Evolutionary conservation across 2,888 invertebrate species (phyloP), one percentile per base, ranked within the genome.

Genomic region (Polydrusus pterygomalis): DNA sequence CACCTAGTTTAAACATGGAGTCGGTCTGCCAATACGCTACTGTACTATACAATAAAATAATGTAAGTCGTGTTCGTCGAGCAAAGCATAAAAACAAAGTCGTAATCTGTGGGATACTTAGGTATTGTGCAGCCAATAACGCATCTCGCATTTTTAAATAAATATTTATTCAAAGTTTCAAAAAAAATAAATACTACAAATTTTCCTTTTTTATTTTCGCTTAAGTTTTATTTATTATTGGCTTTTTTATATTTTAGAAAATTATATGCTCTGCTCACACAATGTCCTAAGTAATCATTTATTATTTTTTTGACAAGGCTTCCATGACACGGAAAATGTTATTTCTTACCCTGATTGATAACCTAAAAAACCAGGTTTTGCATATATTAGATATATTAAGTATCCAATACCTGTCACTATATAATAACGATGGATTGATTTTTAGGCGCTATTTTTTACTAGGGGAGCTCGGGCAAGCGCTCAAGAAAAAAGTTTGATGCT

Each of bases 401-500:
- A 51, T 15, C 74, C 47, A 49, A 75, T 70, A 75, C 58, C 74
- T 75, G 70, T 70, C 74, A 75, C 70, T 70, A 70, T 70, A 58
- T 47, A 34, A 40, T 51, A 58, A 70, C 38, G 70, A 25, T 65
- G 58, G 74, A 75, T 70, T 75, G 74, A 75, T 70, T 75, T 58
- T 70, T 49, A 38, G 49, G 47, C 10, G 45, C 70, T 69, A 70
- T 75, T 70, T 20, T 51, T 49, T 49, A 49, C 49, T 10, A 15
- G 2, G 9, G 15, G 15, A 49, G 49, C 49, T 20, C 25, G 11
- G 8, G 10, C 51, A 51, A 49, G 18, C 47, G 25, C 51, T 10
- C 18, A 20, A 51, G 11, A 11, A 10, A 25, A 49, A 15, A 17
- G 18, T n/a, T 9, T 13, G 45, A 3, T 8, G 47, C 17, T 17